These are phyloP conservation scores for Pyrrhura leucotis DNA, from an alignment of 2,797 vertebrate genomes.

Conservation along the genomic window DNA sequence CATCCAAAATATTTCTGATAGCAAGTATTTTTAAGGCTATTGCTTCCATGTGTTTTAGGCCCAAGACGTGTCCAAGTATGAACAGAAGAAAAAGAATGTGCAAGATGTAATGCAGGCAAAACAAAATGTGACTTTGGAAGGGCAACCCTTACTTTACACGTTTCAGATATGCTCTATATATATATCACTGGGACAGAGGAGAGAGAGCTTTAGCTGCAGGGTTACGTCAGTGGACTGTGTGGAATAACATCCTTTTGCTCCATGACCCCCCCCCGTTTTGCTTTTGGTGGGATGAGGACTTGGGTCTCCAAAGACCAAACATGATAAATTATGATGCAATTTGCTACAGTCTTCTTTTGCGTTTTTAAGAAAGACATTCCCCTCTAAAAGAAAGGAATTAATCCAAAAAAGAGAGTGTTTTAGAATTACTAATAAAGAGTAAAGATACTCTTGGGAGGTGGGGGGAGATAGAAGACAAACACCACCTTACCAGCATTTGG, in stretches of 20 bases:
- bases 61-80: neutral
- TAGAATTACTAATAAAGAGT: neutral
- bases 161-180: neutral
- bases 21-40: neutral
- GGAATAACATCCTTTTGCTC: neutral
- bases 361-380: neutral
- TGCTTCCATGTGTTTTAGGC: neutral
- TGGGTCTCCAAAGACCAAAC: neutral
- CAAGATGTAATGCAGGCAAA: neutral
- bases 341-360: neutral
- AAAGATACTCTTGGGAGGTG: neutral
- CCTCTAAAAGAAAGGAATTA: neutral
- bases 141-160: neutral
- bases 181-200: neutral
- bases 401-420: neutral
- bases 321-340: neutral
- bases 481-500: slow-evolving; percentile 84
- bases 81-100: neutral
- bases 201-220: neutral
- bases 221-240: neutral
- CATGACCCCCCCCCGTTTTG: neutral
- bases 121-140: neutral
- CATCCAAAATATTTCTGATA: neutral
- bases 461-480: neutral
- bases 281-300: neutral